Evolutionary conservation across 2,113 vertebrate species (phyloP).

Genomic region (Bubalus kerabau): DNA sequence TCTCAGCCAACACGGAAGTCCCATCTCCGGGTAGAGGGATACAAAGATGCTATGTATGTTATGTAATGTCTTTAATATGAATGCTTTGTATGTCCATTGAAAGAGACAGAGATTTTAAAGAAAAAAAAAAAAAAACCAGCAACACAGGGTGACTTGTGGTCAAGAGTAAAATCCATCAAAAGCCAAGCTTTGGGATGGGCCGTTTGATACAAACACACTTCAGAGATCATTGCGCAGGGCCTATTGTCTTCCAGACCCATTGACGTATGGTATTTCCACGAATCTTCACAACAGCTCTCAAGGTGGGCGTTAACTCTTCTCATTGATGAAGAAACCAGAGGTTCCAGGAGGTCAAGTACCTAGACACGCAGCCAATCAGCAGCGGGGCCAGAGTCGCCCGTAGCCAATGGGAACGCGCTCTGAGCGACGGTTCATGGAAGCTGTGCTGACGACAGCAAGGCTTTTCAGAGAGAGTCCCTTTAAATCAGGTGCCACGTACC

Average conservation of each 20-base stretch:
- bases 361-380: accelerated
- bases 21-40: neutral
- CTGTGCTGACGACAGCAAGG: no score
- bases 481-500: accelerated
- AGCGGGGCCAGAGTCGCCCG: neutral
- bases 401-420: neutral
- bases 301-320: neutral
- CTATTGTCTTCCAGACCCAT: neutral
- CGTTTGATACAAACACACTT: neutral
- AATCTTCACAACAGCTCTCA: neutral
- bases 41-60: neutral
- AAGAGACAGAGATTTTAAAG: neutral
- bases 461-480: neutral
- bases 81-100: neutral
- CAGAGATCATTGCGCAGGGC: neutral
- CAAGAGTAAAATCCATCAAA: neutral
- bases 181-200: neutral
- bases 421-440: accelerated
- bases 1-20: no score
- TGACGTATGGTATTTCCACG: neutral
- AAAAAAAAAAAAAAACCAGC: neutral
- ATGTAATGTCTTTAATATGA: neutral
- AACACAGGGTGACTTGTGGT: neutral
- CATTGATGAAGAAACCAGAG: neutral
- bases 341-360: neutral